A percentile compares a stretch with the other conserved stretches of the same genome.
These are phyloP conservation scores for Aelia acuminata DNA, from an alignment of 2,888 invertebrate species.

Conservation along the genomic window DNA sequence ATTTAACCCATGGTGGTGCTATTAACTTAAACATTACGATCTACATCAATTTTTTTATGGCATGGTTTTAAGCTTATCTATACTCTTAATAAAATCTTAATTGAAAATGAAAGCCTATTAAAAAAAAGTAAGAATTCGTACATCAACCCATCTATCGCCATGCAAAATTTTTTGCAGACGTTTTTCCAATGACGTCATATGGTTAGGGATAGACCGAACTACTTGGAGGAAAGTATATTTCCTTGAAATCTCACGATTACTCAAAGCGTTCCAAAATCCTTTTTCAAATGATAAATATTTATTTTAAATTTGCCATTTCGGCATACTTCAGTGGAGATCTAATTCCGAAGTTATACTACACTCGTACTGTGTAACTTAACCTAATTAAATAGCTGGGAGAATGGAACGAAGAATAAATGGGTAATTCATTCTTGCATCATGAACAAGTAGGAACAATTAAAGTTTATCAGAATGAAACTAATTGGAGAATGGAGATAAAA, in stretches of 20 bases:
- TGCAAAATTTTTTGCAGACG: neutral
- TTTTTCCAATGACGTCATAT: neutral
- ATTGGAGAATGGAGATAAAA: neutral
- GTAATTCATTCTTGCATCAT: neutral
- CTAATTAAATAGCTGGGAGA: neutral
- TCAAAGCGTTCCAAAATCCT: neutral
- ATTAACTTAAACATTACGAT: neutral
- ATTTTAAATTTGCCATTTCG: neutral
- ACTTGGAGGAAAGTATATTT: neutral
- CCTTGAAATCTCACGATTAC: neutral
- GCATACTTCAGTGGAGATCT: neutral
- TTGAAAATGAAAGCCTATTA: neutral
- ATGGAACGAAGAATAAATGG: neutral
- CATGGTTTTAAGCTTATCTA: neutral
- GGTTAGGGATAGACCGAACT: neutral
- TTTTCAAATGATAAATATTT: neutral
- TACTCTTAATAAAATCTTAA: neutral
- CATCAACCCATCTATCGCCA: neutral
- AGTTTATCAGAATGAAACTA: slow-evolving; percentile 18
- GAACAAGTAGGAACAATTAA: neutral
- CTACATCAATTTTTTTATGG: neutral
- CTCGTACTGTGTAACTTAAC: too few relatives aligned
- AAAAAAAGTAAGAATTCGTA: neutral
- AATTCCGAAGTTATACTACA: neutral
- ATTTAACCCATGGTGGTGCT: slow-evolving; percentile 1